Percentiles rank a stretch among this genome's conserved stretches.
These are phyloP conservation scores for Pogoniulus pusillus DNA, from an alignment of 2,797 vertebrate genomes.

Conservation along the genomic window DNA sequence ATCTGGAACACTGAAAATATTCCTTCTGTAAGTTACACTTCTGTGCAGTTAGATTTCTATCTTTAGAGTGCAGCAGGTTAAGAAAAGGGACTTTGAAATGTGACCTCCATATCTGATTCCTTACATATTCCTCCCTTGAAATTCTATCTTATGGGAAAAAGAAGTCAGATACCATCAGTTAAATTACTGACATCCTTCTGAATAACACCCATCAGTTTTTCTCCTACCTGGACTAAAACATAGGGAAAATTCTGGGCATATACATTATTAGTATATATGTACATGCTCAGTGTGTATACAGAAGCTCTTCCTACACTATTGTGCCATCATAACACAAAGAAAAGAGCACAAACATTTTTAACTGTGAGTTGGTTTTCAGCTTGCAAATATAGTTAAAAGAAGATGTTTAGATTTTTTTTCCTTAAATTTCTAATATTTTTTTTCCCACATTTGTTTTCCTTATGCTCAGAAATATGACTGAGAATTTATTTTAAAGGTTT, in stretches of 20 bases:
- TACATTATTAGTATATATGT: background rate
- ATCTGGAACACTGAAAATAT: background rate
- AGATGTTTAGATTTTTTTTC: background rate
- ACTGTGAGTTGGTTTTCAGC: background rate
- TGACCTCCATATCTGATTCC: background rate
- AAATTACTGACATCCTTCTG: background rate
- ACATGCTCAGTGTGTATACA: rapidly evolving
- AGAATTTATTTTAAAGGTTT: background rate
- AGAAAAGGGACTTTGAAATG: background rate
- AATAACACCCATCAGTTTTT: background rate
- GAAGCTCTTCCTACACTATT: background rate
- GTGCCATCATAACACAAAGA: background rate
- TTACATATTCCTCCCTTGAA: background rate
- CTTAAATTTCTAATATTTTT: background rate
- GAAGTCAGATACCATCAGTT: background rate
- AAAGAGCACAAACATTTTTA: rapidly evolving
- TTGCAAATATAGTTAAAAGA: background rate
- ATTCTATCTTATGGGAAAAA: background rate
- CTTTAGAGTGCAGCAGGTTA: background rate
- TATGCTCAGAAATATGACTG: background rate
- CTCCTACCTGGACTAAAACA: background rate
- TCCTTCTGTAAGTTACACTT: background rate
- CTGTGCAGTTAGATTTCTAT: background rate
- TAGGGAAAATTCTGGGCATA: background rate
- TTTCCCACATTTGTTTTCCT: background rate